Conservation (phyloP, 2,888 invertebrate genomes). For the Nematopogon swammerdamellus region DNA sequence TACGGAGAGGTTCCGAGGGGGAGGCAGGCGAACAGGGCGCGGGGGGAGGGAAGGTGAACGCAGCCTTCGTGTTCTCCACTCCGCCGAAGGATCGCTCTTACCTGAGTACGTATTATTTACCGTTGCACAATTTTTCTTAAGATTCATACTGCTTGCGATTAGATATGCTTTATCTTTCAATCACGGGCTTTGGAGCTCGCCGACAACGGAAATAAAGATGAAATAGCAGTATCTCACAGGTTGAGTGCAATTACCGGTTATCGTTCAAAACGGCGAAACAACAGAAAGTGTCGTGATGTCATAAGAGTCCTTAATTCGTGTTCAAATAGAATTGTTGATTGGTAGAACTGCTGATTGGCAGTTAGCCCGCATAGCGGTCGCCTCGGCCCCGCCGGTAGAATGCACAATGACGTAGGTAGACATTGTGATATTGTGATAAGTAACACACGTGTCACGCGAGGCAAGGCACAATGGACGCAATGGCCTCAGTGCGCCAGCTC, state of each 20-base stretch:
- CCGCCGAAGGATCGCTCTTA: slow-evolving; percentile 51
- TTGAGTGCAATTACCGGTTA: no score
- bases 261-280: no score
- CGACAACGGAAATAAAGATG: no score
- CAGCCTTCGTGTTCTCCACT: slow-evolving; percentile 48
- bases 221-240: no score
- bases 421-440: neutral
- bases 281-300: no score
- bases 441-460: neutral
- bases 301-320: no score
- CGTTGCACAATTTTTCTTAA: no score
- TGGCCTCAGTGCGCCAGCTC: neutral
- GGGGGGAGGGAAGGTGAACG: slow-evolving; percentile 34
- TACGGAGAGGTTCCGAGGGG: slow-evolving; percentile 44
- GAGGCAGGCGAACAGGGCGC: slow-evolving; percentile 30
- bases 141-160: neutral
- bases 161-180: neutral
- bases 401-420: no score
- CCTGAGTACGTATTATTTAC: slow-evolving; percentile 50
- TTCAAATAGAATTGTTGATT: no score
- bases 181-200: neutral
- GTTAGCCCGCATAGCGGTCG: no score
- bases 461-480: neutral
- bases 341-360: no score
- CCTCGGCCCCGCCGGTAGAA: no score